phyloP scores from a whole-genome alignment of 2,797 vertebrate species.

The Cirrhinus mrigala region DNA sequence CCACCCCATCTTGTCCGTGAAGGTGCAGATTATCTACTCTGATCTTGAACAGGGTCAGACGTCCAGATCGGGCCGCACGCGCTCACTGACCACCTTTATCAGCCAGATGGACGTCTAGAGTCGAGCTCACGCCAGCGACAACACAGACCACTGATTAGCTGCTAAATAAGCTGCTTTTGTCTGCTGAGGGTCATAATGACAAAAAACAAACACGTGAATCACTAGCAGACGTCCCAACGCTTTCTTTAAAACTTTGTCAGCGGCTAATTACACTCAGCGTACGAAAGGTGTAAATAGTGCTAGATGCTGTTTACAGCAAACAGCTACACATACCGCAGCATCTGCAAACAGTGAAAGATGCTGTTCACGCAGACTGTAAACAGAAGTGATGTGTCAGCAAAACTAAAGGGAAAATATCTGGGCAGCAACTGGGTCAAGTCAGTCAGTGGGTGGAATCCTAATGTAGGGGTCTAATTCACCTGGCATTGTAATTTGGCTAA shows the following conservation, averaged over 20 bases:
- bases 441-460: background rate
- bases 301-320: background rate
- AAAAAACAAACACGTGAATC: background rate
- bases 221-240: too few relatives aligned
- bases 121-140: background rate
- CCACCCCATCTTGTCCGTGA: background rate
- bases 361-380: background rate
- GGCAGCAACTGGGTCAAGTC: too few relatives aligned
- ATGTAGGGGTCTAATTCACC: background rate
- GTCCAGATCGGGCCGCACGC: background rate
- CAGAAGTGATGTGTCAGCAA: background rate
- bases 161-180: conserved; percentile 5
- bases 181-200: background rate
- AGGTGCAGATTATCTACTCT: background rate
- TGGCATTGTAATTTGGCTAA: background rate
- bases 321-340: background rate
- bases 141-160: background rate
- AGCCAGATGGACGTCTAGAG: background rate
- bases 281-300: background rate
- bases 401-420: background rate
- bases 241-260: background rate
- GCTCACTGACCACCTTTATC: background rate
- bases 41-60: background rate
- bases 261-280: background rate
- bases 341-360: background rate